Evolutionary conservation across 2,113 vertebrate species (phyloP).

Genomic region (Uria lomvia): DNA sequence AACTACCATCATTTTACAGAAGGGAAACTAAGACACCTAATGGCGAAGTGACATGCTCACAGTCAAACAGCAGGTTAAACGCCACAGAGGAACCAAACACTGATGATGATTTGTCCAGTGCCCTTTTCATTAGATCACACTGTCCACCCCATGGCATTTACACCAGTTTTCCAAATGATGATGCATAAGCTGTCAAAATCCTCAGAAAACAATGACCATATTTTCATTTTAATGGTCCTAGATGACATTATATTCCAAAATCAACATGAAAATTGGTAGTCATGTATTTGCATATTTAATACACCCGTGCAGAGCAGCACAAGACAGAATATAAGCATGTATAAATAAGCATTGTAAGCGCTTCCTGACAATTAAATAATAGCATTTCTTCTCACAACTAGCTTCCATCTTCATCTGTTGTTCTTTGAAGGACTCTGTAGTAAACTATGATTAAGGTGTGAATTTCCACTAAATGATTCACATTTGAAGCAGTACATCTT

Average conservation of each 20-base stretch:
- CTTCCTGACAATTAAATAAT: neutral
- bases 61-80: neutral
- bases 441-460: neutral
- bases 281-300: neutral
- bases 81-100: neutral
- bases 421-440: neutral
- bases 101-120: neutral
- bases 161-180: neutral
- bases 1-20: neutral
- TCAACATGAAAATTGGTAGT: neutral
- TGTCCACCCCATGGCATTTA: neutral
- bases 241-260: neutral
- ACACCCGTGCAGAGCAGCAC: neutral
- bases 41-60: neutral
- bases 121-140: neutral
- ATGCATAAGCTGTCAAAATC: neutral
- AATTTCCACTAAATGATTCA: neutral
- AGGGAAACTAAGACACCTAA: neutral
- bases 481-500: neutral
- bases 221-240: neutral
- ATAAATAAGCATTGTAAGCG: neutral
- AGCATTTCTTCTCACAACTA: neutral
- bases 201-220: neutral
- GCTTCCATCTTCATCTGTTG: neutral
- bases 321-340: neutral